Base-by-base conservation (phyloP, 2,888 invertebrate genomes). In the Netelia fuscicornis region DNA sequence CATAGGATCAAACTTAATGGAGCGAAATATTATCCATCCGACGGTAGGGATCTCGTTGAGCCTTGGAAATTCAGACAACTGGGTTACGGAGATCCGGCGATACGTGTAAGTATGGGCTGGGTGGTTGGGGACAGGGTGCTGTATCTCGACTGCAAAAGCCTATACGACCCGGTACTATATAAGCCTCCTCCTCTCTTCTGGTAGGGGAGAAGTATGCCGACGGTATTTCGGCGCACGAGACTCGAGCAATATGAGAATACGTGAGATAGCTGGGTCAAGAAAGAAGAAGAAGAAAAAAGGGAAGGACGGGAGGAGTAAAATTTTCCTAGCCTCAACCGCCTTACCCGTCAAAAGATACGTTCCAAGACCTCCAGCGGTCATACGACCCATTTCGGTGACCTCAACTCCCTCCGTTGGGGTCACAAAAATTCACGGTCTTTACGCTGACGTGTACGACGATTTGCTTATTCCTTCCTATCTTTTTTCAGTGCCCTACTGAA, bases 221-320 rank as follows among this genome's bases (percentile, higher is more conserved):
- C 60, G 80, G 84, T 84, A 86, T 86, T 84, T 70, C 72, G 77
- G 79, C 44, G 67, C 72, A 71, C 56, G 67, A 67, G 60, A 56
- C 48, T 52, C 65, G 68, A 72, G 84, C 82, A 86, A 86, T 86
- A 86, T 86, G 79, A 79, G 84, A 84, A 86, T 84, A 85, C 84
- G 86, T 80, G 82, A 85, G 76, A 86, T 84, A 80, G 78, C 67
- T 82, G 64, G 81, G 84, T 79, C 74, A 80, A 82, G 79, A 81
- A 72, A 81, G 52, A 74, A 71, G 37, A 37, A 3, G 37, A 76
- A 62, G n/a, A 62, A 60, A 76, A 75, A 56, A 20, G 30, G 60
- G 11, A 74, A 25, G 30, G 48, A 48, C 1, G 37, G 6, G 37
- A 71, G 58, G 17, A 44, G 8, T 20, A 65, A 30, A 37, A 44